Conservation (phyloP, 2,888 invertebrate genomes). For the Callyntrura guangdongensis region DNA sequence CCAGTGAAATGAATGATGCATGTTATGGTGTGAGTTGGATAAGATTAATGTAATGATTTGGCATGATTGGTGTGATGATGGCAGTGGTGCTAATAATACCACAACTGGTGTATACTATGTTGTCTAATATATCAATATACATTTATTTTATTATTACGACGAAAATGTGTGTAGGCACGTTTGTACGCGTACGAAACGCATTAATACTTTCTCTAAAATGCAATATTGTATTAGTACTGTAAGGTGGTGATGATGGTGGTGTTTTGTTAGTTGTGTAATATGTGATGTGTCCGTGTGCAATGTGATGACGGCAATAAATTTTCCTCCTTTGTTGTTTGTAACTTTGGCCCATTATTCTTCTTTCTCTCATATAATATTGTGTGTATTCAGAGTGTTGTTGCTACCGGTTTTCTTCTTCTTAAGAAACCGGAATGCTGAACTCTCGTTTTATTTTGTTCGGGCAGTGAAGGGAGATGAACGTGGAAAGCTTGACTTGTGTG, state of each 20-base stretch:
- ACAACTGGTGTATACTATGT: not conserved
- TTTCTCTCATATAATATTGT: not conserved
- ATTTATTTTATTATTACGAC: not conserved
- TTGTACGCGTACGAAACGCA: not conserved
- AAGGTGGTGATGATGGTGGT: not conserved
- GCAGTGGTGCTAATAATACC: too few relatives aligned
- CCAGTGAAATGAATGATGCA: constrained; percentile 15
- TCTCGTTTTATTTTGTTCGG: not conserved
- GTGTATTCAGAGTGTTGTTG: not conserved
- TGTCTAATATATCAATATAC: too few relatives aligned
- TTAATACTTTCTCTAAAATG: not conserved
- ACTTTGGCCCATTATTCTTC: not conserved
- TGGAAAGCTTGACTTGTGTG: too few relatives aligned
- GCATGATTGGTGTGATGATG: not conserved
- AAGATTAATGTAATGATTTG: not conserved
- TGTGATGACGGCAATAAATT: constrained; percentile 22
- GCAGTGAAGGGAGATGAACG: not conserved
- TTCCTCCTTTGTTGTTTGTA: constrained; percentile 7
- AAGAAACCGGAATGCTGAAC: not conserved
- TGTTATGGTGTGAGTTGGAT: not conserved
- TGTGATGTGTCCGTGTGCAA: not conserved
- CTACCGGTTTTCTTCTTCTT: not conserved
- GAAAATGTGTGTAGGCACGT: not conserved
- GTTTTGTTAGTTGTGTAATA: not conserved
- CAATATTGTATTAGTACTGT: not conserved